Percentiles rank a stretch among this genome's conserved stretches.
These are phyloP conservation scores for Drosophila nebulosa DNA, from an alignment of 1,140 invertebrate species.

Conservation along the genomic window DNA sequence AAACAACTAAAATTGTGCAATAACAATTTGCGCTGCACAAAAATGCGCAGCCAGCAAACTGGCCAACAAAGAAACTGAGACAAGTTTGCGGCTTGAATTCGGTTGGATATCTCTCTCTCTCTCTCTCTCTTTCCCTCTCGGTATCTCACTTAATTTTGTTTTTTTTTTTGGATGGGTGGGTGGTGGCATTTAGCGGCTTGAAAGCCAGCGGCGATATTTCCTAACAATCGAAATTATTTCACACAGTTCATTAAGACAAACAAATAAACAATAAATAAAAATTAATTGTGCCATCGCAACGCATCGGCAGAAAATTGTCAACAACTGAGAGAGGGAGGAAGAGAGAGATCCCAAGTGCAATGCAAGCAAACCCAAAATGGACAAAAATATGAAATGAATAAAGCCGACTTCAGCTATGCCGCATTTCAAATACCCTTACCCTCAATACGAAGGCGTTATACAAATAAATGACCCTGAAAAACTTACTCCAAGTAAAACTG, in stretches of 20 bases:
- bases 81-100: slow-evolving; percentile 27
- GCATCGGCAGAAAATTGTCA: slow-evolving; percentile 60
- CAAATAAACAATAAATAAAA: slow-evolving; percentile 70
- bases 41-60: slow-evolving; percentile 51
- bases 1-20: slow-evolving; percentile 69
- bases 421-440: too few species aligned
- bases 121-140: neutral
- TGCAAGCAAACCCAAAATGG: slow-evolving; percentile 27
- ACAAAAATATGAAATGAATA: slow-evolving; percentile 7
- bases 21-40: slow-evolving; percentile 74
- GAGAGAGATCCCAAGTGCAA: neutral
- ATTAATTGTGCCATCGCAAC: slow-evolving; percentile 65
- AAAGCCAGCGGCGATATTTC: neutral
- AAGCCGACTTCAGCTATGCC: too few species aligned
- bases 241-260: slow-evolving; percentile 71
- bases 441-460: too few species aligned
- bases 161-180: slow-evolving; percentile 24
- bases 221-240: slow-evolving; percentile 49
- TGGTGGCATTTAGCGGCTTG: slow-evolving; percentile 49
- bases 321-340: slow-evolving; percentile 8
- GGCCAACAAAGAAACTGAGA: slow-evolving; percentile 30
- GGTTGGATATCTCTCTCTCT: slow-evolving; percentile 3
- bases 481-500: too few species aligned
- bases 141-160: too few species aligned
- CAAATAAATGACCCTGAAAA: too few species aligned